phyloP scores from a whole-genome alignment of 2,888 invertebrate genomes.

The Dryococelus australis region DNA sequence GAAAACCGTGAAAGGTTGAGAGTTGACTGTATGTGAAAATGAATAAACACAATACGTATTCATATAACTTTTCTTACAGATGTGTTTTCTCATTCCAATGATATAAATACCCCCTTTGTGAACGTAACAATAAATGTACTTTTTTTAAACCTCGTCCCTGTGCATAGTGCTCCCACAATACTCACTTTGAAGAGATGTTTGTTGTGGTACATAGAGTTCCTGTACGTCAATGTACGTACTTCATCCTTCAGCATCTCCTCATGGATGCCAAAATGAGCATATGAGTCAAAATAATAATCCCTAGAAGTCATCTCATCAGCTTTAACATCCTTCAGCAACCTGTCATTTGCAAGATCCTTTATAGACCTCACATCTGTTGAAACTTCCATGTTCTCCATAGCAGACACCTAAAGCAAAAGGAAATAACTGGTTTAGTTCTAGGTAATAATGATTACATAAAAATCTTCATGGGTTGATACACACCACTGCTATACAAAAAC shows the following conservation, averaged over 20 bases:
- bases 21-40: no score
- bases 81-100: no score
- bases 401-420: slow-evolving; percentile 44
- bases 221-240: slow-evolving; percentile 96
- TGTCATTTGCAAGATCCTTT: slow-evolving; percentile 47
- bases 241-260: slow-evolving; percentile 99
- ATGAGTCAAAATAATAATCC: slow-evolving; percentile 99
- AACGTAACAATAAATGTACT: no score
- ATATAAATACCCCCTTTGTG: no score
- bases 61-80: no score
- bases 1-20: no score
- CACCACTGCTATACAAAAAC: no score
- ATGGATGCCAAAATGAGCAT: slow-evolving; percentile 99
- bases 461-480: no score
- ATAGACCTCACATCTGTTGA: slow-evolving; percentile 48
- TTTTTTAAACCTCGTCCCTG: no score
- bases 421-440: background rate
- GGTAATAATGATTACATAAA: background rate
- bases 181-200: slow-evolving; percentile 89
- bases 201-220: slow-evolving; percentile 99
- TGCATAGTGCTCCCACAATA: slow-evolving; percentile 13
- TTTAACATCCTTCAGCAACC: slow-evolving; percentile 60
- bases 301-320: slow-evolving; percentile 98
- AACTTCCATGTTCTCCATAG: slow-evolving; percentile 65
- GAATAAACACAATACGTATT: no score